A percentile compares a stretch with the other conserved stretches of the same genome.
Evolutionary conservation across 2,113 vertebrate species (phyloP).

Genomic region (Spheniscus mendiculus): DNA sequence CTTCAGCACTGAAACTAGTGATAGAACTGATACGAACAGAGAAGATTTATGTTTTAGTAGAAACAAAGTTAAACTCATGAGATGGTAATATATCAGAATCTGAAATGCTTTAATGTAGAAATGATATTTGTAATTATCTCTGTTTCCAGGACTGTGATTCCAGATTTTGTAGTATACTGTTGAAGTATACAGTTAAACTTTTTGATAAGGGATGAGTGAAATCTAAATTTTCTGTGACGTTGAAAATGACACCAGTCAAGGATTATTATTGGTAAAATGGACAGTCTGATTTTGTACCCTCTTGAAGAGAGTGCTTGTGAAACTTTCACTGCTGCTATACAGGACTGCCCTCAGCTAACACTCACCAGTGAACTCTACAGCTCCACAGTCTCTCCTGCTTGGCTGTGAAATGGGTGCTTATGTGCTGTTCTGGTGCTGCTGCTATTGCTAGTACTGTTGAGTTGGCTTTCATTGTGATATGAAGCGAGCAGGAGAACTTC

Average conservation of each 20-base stretch:
- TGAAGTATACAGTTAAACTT: background rate
- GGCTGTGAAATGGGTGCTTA: background rate
- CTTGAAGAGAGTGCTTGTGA: background rate
- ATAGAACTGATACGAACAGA: background rate
- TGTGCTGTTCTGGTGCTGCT: background rate
- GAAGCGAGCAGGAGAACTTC: conserved; percentile 9
- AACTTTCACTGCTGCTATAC: background rate
- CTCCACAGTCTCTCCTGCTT: background rate
- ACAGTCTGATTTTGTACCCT: background rate
- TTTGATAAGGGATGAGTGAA: background rate
- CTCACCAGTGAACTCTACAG: background rate
- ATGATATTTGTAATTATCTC: background rate
- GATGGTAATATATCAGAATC: background rate
- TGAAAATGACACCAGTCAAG: background rate
- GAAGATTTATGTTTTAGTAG: background rate
- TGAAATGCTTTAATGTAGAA: background rate
- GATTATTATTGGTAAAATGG: background rate
- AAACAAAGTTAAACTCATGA: background rate
- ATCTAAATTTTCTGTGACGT: background rate
- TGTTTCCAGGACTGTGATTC: background rate
- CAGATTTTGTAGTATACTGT: background rate
- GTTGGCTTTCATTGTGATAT: background rate
- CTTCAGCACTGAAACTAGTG: background rate
- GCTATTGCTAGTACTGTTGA: background rate
- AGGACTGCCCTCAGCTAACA: background rate